phyloP scores from a whole-genome alignment of 2,888 invertebrate genomes.

The Crocallis elinguaria region DNA sequence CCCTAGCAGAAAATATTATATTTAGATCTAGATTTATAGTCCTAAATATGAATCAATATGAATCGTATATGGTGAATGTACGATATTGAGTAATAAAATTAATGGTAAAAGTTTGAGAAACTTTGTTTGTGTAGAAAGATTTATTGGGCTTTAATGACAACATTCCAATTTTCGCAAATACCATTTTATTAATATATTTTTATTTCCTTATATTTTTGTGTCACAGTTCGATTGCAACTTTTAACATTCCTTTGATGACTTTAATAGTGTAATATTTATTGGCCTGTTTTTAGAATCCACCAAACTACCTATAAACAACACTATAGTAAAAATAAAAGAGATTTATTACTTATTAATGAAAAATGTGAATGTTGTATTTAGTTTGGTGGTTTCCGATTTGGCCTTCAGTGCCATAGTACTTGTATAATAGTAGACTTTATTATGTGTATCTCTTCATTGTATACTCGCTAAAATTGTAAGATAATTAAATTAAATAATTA shows the following conservation, averaged over 20 bases:
- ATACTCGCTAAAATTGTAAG: constrained; percentile 33
- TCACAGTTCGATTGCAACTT: constrained; percentile 20
- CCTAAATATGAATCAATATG: constrained; percentile 33
- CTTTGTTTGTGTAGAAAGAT: constrained; percentile 42
- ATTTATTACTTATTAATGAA: background rate
- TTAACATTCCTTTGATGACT: constrained; percentile 20
- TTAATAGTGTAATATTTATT: constrained; percentile 13
- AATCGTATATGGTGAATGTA: constrained; percentile 5
- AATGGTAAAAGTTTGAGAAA: constrained; percentile 50
- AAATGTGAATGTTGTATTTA: background rate
- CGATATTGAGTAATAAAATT: constrained; percentile 13
- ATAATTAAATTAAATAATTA: background rate
- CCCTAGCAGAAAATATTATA: constrained; percentile 63
- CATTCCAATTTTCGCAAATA: constrained; percentile 54
- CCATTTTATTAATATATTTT: background rate
- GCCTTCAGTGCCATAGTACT: constrained; percentile 60
- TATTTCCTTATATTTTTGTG: background rate
- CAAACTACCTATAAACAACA: background rate
- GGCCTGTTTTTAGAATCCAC: constrained; percentile 19
- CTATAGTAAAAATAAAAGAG: background rate
- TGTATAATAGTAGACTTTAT: constrained; percentile 47
- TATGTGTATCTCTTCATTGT: constrained; percentile 30
- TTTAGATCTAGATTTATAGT: constrained; percentile 51
- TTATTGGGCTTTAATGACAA: constrained; percentile 56
- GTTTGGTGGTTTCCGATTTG: constrained; percentile 24